phyloP scores from a whole-genome alignment of 2,113 vertebrate genomes.

The Marmota monax region DNA sequence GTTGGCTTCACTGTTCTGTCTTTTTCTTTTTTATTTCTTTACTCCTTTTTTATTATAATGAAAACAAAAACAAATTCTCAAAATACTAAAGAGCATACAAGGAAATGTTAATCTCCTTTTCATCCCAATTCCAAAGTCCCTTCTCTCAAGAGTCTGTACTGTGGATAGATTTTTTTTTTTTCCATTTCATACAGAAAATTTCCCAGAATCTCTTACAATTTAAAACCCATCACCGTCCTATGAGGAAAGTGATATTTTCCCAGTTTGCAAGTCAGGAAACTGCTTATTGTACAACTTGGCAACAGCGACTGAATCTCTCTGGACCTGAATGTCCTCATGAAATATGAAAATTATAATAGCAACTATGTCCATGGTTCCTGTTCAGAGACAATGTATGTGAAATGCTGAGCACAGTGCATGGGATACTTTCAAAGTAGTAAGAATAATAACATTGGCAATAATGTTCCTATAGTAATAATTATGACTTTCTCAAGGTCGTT shows the following conservation, averaged over 20 bases:
- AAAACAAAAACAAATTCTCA: not conserved
- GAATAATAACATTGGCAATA: not conserved
- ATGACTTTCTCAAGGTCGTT: not conserved
- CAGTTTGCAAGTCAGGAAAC: not conserved
- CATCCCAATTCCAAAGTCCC: not conserved
- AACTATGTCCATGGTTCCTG: not conserved
- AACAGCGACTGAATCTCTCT: not conserved
- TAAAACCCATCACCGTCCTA: not conserved
- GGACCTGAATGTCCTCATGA: not conserved
- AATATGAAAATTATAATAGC: not conserved
- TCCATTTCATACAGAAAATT: not conserved
- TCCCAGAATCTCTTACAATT: not conserved
- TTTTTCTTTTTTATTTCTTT: not conserved
- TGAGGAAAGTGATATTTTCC: not conserved
- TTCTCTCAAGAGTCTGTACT: not conserved
- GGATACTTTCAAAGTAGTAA: not conserved
- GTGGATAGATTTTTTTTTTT: not conserved
- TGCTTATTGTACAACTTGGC: not conserved
- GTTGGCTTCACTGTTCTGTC: not conserved
- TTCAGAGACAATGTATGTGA: not conserved
- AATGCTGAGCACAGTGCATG: not conserved
- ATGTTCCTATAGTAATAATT: not conserved
- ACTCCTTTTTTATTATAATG: not conserved
- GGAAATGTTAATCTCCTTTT: not conserved
- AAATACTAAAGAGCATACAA: not conserved